phyloP scores from a whole-genome alignment of 2,797 vertebrate species.

The Chrysocyon brachyurus region DNA sequence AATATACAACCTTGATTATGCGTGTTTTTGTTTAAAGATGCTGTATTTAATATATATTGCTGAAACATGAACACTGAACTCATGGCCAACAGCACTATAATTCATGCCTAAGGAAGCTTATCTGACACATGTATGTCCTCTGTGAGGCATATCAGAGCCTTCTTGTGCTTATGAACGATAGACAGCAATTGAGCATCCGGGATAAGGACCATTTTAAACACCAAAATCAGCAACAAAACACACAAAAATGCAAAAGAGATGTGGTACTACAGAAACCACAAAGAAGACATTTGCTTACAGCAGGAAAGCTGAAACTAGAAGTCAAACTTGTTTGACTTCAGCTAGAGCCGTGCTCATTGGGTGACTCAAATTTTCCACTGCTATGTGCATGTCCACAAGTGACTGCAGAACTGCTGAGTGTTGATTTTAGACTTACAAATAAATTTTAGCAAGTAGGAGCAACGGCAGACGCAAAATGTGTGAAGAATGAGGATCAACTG shows the following conservation, averaged over 20 bases:
- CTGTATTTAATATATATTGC: neutral
- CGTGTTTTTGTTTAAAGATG: neutral
- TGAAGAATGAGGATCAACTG: neutral
- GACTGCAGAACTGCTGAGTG: neutral
- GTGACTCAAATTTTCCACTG: neutral
- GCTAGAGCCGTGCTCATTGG: accelerated
- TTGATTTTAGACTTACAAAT: neutral
- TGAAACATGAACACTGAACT: neutral
- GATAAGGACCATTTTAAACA: neutral
- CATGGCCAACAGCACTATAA: neutral
- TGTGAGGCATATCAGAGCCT: accelerated
- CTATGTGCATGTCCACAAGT: neutral
- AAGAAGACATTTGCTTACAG: neutral
- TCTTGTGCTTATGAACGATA: neutral
- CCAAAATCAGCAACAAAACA: neutral
- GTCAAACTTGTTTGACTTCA: neutral
- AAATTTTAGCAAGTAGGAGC: neutral
- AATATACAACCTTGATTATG: neutral
- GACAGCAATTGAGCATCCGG: neutral
- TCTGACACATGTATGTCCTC: neutral
- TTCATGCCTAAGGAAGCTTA: neutral
- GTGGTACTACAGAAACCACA: neutral
- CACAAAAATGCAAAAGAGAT: neutral
- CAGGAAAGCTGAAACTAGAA: neutral
- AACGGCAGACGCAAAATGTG: neutral